These are phyloP conservation scores for Peromyscus aztecus DNA, from an alignment of 2,797 vertebrate species.

Conservation along the genomic window DNA sequence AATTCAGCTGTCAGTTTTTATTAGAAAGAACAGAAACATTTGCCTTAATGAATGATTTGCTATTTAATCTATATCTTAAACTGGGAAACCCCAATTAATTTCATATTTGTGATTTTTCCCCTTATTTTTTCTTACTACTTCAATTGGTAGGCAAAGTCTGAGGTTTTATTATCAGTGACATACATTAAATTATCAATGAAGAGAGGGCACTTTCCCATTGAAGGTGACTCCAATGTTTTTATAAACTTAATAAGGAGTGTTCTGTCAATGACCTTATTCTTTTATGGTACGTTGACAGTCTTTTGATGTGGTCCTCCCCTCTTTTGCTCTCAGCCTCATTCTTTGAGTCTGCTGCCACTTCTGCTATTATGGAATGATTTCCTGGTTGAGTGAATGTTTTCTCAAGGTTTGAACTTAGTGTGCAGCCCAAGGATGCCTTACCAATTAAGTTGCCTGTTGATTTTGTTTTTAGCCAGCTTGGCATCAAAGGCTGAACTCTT, in stretches of 20 bases:
- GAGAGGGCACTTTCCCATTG: constrained; percentile 70
- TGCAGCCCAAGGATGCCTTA: constrained; percentile 65
- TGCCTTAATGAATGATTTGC: constrained; percentile 22
- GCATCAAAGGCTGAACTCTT: constrained; percentile 62
- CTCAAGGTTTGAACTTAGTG: constrained; percentile 74
- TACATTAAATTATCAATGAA: constrained; percentile 79
- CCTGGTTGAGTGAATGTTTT: constrained; percentile 81
- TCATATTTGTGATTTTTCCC: constrained; percentile 24
- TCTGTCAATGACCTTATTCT: constrained; percentile 78
- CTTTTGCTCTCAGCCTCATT: constrained; percentile 62
- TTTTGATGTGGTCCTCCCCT: constrained; percentile 73
- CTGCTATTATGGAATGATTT: constrained; percentile 77
- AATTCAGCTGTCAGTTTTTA: constrained; percentile 28
- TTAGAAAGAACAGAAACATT: not conserved
- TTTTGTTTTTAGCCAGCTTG: constrained; percentile 74
- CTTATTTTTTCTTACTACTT: constrained; percentile 40
- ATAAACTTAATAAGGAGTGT: constrained; percentile 76
- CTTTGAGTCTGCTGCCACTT: constrained; percentile 37
- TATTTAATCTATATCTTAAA: constrained; percentile 66
- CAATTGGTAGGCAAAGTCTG: constrained; percentile 53
- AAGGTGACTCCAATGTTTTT: constrained; percentile 82
- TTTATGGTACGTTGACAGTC: constrained; percentile 33
- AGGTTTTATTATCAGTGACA: constrained; percentile 77
- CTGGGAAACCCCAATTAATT: constrained; percentile 39
- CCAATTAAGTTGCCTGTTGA: constrained; percentile 71